These are phyloP conservation scores for Ciconia maguari DNA, from an alignment of 2,113 vertebrate genomes.

Conservation along the genomic window DNA sequence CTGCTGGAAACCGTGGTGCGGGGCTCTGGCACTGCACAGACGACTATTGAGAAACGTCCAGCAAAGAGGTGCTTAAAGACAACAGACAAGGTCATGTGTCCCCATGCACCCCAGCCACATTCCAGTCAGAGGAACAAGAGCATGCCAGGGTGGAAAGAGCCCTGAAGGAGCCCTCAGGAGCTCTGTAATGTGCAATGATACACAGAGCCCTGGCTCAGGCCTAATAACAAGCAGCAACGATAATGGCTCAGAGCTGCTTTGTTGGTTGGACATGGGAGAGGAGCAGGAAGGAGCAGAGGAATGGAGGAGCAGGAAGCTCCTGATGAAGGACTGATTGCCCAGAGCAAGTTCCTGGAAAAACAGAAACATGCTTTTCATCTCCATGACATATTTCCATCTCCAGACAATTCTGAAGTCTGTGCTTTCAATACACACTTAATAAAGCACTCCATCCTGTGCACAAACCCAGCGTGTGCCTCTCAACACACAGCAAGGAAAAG, in stretches of 20 bases:
- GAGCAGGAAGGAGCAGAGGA: neutral
- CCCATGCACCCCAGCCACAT: neutral
- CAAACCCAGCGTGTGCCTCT: neutral
- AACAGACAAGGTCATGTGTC: neutral
- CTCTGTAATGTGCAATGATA: neutral
- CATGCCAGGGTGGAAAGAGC: neutral
- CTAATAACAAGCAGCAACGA: neutral
- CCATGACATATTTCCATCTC: neutral
- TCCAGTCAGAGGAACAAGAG: neutral
- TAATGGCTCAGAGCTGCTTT: neutral
- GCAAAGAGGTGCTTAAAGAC: neutral
- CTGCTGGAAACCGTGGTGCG: neutral
- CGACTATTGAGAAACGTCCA: neutral
- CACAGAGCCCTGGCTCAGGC: neutral
- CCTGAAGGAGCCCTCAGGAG: neutral
- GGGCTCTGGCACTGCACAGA: neutral
- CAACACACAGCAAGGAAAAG: neutral
- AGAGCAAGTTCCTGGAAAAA: neutral
- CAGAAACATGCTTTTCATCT: neutral
- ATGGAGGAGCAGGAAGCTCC: neutral
- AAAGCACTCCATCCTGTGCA: neutral
- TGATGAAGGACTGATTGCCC: neutral
- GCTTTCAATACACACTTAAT: neutral
- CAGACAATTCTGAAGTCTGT: neutral
- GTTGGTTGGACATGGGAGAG: neutral